Evolutionary conservation across 2,113 vertebrate species (phyloP), one percentile per base, ranked within the genome.

Genomic region (Trochalopteron elliotii): DNA sequence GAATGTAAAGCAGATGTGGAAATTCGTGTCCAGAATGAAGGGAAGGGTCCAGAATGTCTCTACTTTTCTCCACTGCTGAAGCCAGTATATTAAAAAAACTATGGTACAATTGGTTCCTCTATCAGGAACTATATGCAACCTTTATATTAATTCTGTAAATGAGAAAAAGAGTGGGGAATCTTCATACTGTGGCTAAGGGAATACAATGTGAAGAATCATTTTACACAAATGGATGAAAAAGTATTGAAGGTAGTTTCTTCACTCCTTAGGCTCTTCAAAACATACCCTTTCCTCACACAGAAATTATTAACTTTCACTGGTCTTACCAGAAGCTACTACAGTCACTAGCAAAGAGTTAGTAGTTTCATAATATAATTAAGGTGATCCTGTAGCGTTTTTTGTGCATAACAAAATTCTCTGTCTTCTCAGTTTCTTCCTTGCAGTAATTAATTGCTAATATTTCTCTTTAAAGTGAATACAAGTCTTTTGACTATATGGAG

Each of bases 1-100:
- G 33, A 64, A 94, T 93, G 33, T 39, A 87, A 95, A 94, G 81
- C 80, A 95, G 80, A 95, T 96, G 93, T 87, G 55, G 31, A 81
- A 77, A 74, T 53, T 71, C 6, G 1, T 74, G 50, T 50, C 60
- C 50, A 87, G 59, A 89, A 81, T 40, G 47, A 78, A 57, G 12
- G 19, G 40, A 90, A 77, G 8, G 12, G 14, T 93, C 69, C 77
- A 94, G 47, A 87, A 70, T 39, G 22, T 67, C 20, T 74, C 17
- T 81, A 42, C 17, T 89, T 96, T 91, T 83, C 72, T 87, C 68
- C 77, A 21, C 3, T 89, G 47, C 56, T 84, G 39, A 67, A 95
- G 56, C 45, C 83, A 94, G 13, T 5, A 50, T 15, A 64, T 57
- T 63, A 50, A 65, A 84, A 84, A 80, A 91, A 30, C 5, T 44